phyloP scores from a whole-genome alignment of 1,140 invertebrate species.

The Aradophagus sp. region DNA sequence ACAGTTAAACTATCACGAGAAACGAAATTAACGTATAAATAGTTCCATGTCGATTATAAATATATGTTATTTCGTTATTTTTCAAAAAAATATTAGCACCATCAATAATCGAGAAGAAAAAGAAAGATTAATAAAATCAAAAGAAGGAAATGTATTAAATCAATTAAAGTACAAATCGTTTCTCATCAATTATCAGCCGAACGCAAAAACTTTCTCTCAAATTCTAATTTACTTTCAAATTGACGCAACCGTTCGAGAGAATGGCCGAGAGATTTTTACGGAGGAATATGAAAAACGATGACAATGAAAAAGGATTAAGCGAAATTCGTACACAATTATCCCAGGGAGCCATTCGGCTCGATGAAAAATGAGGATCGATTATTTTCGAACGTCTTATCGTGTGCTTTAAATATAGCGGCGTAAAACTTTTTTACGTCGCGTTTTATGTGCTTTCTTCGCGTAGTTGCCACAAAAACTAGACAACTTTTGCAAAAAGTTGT shows the following conservation, averaged over 20 bases:
- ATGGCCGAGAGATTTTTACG: constrained; percentile 1
- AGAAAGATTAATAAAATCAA: neutral
- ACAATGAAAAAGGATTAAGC: constrained; percentile 11
- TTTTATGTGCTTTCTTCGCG: constrained; percentile 36
- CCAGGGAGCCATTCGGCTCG: constrained; percentile 2
- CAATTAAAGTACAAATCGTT: constrained; percentile 13
- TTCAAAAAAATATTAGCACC: neutral
- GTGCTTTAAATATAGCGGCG: constrained; percentile 31
- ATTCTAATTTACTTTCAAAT: constrained; percentile 31
- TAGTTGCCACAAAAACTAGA: constrained; percentile 26
- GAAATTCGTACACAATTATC: constrained; percentile 30
- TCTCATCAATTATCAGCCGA: constrained; percentile 14
- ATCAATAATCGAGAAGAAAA: too few relatives aligned
- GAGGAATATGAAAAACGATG: neutral
- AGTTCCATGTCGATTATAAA: neutral
- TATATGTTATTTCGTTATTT: neutral
- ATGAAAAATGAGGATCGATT: constrained; percentile 42
- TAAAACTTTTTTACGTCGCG: constrained; percentile 37
- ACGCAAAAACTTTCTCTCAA: constrained; percentile 19
- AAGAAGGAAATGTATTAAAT: neutral
- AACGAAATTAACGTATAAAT: constrained; percentile 9
- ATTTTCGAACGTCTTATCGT: constrained; percentile 37
- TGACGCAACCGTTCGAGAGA: neutral
- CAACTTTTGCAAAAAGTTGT: constrained; percentile 37
- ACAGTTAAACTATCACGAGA: constrained; percentile 17